Conservation (phyloP, 2,888 invertebrate genomes). For the Globia sparganii region DNA sequence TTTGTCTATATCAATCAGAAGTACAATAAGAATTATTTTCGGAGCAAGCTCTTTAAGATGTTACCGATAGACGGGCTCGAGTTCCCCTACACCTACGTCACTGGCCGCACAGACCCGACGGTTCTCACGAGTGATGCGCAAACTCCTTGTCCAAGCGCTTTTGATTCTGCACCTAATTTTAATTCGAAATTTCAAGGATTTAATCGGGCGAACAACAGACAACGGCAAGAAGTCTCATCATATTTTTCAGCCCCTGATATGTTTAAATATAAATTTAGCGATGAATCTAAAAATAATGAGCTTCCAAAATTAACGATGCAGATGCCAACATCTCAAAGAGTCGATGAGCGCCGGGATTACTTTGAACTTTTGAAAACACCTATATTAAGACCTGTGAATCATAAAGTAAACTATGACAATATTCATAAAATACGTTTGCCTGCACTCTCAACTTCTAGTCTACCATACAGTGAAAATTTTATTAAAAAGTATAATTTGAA, state of each 20-base stretch:
- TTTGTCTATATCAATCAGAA: conserved; percentile 79
- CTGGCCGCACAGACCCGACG: background rate
- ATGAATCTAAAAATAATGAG: conserved; percentile 1
- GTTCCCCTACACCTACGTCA: background rate
- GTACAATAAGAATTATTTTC: conserved; percentile 66
- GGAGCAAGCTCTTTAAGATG: conserved; percentile 11
- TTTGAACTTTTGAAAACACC: conserved; percentile 70
- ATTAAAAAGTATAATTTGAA: conserved; percentile 29
- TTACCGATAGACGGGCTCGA: background rate
- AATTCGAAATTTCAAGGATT: conserved; percentile 32
- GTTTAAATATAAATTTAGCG: conserved; percentile 34
- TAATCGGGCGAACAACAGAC: background rate
- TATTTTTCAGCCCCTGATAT: conserved; percentile 37
- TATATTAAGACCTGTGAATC: conserved; percentile 42
- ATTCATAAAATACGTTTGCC: background rate
- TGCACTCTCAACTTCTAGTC: conserved; percentile 5
- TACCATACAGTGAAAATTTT: conserved; percentile 22
- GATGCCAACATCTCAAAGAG: background rate
- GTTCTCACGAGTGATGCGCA: too few relatives aligned
- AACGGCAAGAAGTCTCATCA: conserved; percentile 29
- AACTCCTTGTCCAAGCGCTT: conserved; percentile 7
- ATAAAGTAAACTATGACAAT: conserved; percentile 34
- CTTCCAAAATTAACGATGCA: background rate
- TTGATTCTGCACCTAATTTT: conserved; percentile 15
- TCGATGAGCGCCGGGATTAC: conserved; percentile 60